Evolutionary conservation across 2,888 invertebrate genomes (phyloP), one percentile per base, ranked within the genome.

Genomic region (Myopa tessellatipennis): DNA sequence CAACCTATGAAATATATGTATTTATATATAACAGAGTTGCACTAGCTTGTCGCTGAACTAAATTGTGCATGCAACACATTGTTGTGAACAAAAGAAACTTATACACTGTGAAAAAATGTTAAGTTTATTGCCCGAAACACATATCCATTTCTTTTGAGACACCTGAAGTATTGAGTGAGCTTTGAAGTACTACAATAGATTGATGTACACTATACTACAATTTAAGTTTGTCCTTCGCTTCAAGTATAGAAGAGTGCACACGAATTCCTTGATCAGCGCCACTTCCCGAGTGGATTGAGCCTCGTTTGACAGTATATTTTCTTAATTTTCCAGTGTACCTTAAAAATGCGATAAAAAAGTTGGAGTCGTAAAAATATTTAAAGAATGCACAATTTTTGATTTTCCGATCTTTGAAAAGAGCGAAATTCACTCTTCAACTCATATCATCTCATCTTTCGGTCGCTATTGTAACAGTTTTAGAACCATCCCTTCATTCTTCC

Each of bases 331-430:
- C 45, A 45, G 45, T 45, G 45, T 10, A 45, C 7, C 10, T 45
- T 45, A 45, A 45, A 8, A 45, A 45, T 45, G 45, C 45, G 45
- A 45, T 45, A 45, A 45, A 45, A 10, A 8, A 45, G 45, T 10
- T 10, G 45, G 7, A 52, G 14, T 45, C 26, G 18, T 40, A 45
- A 40, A 67, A 67, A 69, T 69, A 45, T 45, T 40, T 26, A 0
- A 69, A 45, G 40, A 69, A 40, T 45, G 45, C 50, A 69, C 10
- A 52, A 50, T 69, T 18, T 12, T 5, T 69, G n/a, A 14, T 63
- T 63, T 63, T 36, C 63, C 63, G 14, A 63, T 8, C 14, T 63
- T 63, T 36, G 36, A 36, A 60, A 60, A 36, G 34, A 63, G 34
- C 63, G 16, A 63, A 26, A 63, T 63, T 14, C 36, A 14, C 63